Conservation (phyloP, 2,888 invertebrate genomes). For the Acanthococcus lagerstroemiae region DNA sequence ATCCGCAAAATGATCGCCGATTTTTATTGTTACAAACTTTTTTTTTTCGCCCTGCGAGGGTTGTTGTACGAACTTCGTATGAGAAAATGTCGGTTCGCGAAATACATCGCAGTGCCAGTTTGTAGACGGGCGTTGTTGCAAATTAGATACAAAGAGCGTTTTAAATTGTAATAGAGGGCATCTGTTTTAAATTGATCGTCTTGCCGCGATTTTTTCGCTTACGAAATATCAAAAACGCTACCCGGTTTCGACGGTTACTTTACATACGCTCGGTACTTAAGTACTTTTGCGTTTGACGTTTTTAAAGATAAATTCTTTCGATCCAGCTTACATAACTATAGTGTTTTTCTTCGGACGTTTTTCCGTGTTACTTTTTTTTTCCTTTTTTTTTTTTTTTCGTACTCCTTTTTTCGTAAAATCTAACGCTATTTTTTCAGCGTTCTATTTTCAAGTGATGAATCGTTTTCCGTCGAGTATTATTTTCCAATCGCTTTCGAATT, state of each 20-base stretch:
- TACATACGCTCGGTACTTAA: not conserved
- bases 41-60: too few relatives aligned
- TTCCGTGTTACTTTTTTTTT: slow-evolving; percentile 1
- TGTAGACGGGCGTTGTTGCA: too few relatives aligned
- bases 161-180: not conserved
- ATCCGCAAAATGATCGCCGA: too few relatives aligned
- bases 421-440: too few relatives aligned
- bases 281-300: not conserved
- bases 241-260: not conserved
- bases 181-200: not conserved
- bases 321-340: not conserved
- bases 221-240: not conserved
- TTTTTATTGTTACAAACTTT: too few relatives aligned
- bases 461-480: too few relatives aligned
- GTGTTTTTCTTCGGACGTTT: not conserved
- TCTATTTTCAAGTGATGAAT: too few relatives aligned
- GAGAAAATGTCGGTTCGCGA: too few relatives aligned
- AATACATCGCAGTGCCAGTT: too few relatives aligned
- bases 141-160: not conserved
- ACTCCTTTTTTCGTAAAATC: too few relatives aligned
- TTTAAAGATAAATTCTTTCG: not conserved
- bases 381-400: slow-evolving; percentile 9
- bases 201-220: not conserved
- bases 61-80: too few relatives aligned
- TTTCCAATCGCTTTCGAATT: too few relatives aligned